A percentile compares a stretch with the other conserved stretches of the same genome.
Conservation (phyloP, 1,140 invertebrate species). For the Planococcus citri region DNA sequence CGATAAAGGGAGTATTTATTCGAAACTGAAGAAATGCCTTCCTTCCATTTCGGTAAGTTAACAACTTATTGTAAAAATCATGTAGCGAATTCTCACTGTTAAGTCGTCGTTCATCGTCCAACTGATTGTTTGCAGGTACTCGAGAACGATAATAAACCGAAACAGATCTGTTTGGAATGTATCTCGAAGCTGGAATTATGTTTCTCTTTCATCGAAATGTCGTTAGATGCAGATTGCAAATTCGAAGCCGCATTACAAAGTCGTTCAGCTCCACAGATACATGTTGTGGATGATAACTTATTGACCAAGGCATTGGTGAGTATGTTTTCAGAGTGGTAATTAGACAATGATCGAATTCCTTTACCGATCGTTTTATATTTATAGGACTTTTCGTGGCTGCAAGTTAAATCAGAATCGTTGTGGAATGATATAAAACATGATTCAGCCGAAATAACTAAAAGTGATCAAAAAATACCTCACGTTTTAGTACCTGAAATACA, state of each 20-base stretch:
- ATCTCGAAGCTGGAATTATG: slow-evolving; percentile 28
- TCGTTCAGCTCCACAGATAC: not conserved
- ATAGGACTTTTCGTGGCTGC: slow-evolving; percentile 3
- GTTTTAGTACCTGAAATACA: not conserved
- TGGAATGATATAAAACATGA: not conserved
- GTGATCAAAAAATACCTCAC: not conserved
- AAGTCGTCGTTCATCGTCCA: not conserved
- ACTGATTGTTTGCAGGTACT: slow-evolving; percentile 24
- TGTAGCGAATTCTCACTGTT: too few relatives aligned
- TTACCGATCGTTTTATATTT: not conserved
- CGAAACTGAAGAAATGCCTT: slow-evolving; percentile 15
- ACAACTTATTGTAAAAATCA: not conserved
- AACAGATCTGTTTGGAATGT: slow-evolving; percentile 28
- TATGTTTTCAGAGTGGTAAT: not conserved
- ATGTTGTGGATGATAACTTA: not conserved
- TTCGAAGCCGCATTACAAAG: slow-evolving; percentile 23
- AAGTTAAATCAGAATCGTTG: not conserved
- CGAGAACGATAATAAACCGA: slow-evolving; percentile 28
- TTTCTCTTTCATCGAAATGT: slow-evolving; percentile 26
- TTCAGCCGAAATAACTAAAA: not conserved
- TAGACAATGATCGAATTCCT: not conserved
- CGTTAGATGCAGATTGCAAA: slow-evolving; percentile 27
- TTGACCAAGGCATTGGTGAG: not conserved
- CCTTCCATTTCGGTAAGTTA: slow-evolving; percentile 8
- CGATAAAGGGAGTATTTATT: slow-evolving; percentile 25